Percentiles rank a stretch among this genome's conserved stretches.
phyloP scores from a whole-genome alignment of 2,113 vertebrate genomes.

The Mustela lutreola region DNA sequence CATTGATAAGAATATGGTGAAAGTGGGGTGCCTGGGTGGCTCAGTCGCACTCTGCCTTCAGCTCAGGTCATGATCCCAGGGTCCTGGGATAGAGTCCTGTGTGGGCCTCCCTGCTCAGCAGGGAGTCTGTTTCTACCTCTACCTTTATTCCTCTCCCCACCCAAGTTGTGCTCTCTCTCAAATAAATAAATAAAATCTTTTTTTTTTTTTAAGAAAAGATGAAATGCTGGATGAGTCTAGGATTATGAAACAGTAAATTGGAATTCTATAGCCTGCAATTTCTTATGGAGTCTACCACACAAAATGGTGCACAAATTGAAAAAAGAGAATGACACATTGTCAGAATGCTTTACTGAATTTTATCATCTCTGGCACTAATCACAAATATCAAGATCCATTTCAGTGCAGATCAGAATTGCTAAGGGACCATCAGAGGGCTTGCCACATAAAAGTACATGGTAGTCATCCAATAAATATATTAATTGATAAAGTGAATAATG shows the following conservation, averaged over 20 bases:
- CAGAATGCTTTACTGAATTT: neutral
- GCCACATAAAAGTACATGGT: neutral
- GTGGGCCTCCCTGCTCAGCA: neutral
- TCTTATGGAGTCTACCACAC: neutral
- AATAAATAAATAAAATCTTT: neutral
- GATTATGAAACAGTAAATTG: neutral
- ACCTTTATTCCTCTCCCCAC: neutral
- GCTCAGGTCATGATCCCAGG: neutral
- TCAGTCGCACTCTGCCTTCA: too few relatives aligned
- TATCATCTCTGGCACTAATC: neutral
- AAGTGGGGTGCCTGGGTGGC: too few relatives aligned
- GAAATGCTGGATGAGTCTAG: neutral
- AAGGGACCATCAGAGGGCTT: neutral
- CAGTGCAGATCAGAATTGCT: conserved; percentile 43
- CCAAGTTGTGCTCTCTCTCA: neutral
- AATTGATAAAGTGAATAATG: neutral
- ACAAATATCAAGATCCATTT: conserved; percentile 1
- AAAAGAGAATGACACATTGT: neutral
- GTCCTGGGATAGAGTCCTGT: neutral
- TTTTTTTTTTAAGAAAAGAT: neutral
- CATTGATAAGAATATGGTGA: neutral
- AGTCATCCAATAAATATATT: neutral
- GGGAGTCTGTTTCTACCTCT: neutral
- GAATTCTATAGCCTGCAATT: neutral
- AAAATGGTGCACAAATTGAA: neutral